Conservation (phyloP, 2,888 invertebrate species). For the Reticulitermes lucifugus region DNA sequence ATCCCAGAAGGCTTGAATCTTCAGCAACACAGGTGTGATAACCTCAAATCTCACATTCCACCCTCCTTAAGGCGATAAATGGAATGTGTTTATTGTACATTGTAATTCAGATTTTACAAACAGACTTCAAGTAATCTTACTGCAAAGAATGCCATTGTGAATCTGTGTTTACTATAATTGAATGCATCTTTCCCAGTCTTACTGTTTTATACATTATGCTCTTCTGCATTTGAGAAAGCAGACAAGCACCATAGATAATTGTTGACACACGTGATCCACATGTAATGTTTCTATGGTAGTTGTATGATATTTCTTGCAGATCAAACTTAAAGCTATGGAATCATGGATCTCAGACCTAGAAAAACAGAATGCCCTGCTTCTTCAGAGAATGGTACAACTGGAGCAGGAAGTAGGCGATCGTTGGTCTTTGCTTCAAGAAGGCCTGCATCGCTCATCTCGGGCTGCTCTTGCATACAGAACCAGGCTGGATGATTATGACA, state of each 20-base stretch:
- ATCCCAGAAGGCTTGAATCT: no score
- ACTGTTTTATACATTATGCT: background rate
- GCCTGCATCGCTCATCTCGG: conserved; percentile 65
- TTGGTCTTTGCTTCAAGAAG: conserved; percentile 68
- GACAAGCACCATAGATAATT: background rate
- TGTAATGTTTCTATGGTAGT: background rate
- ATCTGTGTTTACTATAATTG: background rate
- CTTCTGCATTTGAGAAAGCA: background rate
- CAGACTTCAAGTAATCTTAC: background rate
- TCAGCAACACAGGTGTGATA: no score
- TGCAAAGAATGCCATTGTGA: background rate
- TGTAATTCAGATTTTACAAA: no score
- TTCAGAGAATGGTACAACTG: conserved; percentile 74
- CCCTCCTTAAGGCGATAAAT: no score
- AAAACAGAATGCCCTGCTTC: conserved; percentile 76
- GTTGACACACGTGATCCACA: background rate
- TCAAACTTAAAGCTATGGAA: conserved; percentile 72
- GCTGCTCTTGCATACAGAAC: conserved; percentile 59
- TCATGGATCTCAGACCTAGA: conserved; percentile 76
- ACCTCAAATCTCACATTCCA: no score
- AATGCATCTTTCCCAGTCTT: background rate
- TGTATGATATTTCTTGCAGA: conserved; percentile 62
- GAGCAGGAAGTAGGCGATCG: conserved; percentile 73
- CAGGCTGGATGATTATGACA: background rate
- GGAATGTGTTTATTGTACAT: no score